These are phyloP conservation scores for Ceryle rudis DNA, from an alignment of 2,797 vertebrate genomes.

Conservation along the genomic window DNA sequence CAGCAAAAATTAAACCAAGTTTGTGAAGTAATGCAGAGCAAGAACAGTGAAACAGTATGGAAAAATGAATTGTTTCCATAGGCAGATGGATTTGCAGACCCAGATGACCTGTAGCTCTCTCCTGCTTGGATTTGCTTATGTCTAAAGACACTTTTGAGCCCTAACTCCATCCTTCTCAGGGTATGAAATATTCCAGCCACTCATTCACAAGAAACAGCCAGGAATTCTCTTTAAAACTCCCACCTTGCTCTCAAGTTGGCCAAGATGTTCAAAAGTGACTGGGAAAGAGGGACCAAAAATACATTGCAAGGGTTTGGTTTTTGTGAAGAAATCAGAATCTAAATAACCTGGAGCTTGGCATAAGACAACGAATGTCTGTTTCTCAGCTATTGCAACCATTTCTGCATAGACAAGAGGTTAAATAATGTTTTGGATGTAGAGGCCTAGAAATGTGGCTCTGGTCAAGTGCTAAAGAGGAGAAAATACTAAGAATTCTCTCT, in stretches of 20 bases:
- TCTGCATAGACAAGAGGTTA: not conserved
- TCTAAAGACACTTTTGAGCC: not conserved
- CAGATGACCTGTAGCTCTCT: not conserved
- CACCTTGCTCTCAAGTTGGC: not conserved
- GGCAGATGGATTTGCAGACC: not conserved
- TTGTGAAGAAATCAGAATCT: not conserved
- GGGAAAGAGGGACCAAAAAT: not conserved
- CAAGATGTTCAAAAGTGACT: not conserved
- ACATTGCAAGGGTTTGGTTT: not conserved
- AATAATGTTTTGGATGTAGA: not conserved
- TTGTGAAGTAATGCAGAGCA: not conserved
- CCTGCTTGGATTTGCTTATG: not conserved
- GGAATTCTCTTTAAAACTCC: not conserved
- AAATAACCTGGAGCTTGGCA: not conserved
- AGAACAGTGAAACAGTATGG: not conserved
- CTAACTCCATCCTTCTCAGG: not conserved
- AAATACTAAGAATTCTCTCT: not conserved
- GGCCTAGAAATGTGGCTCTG: not conserved
- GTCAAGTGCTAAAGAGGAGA: not conserved
- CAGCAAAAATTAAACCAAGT: not conserved
- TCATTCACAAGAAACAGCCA: not conserved
- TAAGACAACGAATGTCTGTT: not conserved
- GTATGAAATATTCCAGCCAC: not conserved
- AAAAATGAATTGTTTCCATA: not conserved
- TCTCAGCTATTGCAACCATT: not conserved